phyloP scores from a whole-genome alignment of 2,797 vertebrate genomes.

The Steatocranus sp. region DNA sequence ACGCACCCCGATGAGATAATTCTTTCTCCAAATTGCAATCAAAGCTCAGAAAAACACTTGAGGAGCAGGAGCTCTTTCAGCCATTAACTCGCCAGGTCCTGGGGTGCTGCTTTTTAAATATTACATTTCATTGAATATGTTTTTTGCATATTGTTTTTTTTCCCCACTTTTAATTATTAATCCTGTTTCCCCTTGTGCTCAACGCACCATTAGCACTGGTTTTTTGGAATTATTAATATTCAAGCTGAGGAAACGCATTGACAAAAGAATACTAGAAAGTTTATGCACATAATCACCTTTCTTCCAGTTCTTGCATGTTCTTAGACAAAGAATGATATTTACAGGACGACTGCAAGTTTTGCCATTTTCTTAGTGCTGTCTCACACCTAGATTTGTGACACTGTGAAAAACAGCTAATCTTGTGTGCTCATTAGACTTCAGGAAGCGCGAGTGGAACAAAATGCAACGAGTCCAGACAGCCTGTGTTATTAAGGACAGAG shows the following conservation, averaged over 20 bases:
- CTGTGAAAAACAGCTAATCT: neutral
- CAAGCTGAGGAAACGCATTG: constrained; percentile 17
- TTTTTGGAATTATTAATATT: constrained; percentile 34
- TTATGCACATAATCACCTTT: constrained; percentile 5
- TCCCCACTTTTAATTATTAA: constrained; percentile 25
- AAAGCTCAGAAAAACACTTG: constrained; percentile 78
- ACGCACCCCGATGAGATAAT: constrained; percentile 78
- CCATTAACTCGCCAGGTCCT: constrained; percentile 76
- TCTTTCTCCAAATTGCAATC: constrained; percentile 80
- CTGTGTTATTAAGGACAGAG: neutral
- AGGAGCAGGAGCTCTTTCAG: constrained; percentile 67
- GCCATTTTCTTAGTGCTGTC: neutral
- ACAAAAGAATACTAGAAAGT: constrained; percentile 28
- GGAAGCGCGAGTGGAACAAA: neutral
- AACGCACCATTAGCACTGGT: neutral
- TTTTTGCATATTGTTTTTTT: constrained; percentile 35
- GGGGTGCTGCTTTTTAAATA: constrained; percentile 71
- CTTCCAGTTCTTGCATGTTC: neutral
- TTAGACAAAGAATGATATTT: neutral
- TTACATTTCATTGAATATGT: constrained; percentile 50
- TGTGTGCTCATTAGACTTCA: neutral
- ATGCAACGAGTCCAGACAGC: neutral
- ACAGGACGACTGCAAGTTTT: neutral
- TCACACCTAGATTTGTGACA: neutral
- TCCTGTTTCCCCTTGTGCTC: constrained; percentile 37